Base-by-base conservation (phyloP, 2,113 vertebrate species). In the Dasyurus viverrinus region DNA sequence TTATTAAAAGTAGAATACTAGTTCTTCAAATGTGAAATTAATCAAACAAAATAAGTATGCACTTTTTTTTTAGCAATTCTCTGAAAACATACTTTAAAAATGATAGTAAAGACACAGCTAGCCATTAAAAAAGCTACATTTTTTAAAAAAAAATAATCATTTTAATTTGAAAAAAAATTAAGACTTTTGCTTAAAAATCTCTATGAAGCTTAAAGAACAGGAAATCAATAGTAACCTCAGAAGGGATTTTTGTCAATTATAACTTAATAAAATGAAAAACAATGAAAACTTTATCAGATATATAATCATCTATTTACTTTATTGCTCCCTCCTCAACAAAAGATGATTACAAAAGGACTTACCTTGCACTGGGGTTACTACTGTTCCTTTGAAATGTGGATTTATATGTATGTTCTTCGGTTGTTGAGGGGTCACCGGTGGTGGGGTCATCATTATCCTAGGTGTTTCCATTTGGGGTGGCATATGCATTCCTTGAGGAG, bases 361-460 rank as follows among this genome's bases (percentile, higher is more conserved):
- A 99, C 99, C 99, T 99, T 99, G 99, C 1, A 99, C 99, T 46
- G 99, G 99, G 0, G 99, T 98, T 92, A 99, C 99, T 36, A 99
- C 98, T 0, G 99, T 99, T 55, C 99, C 99, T 98, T 99, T 99
- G 98, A 99, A 99, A 98, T 99, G 99, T 0, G 99, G 99, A 96
- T 99, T 99, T 97, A 99, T 99, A 98, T 99, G 99, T 94, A 99
- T 99, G 97, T 99, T 99, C 98, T 99, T 99, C 92, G 99, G 99
- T 96, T 99, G 99, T 84, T 99, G 99, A 11, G 98, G 98, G 89
- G 99, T 98, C 97, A 98, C 98, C 8, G 99, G 98, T 2, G 99
- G 99, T 0, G 99, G 98, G 60, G 99, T 99, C 98, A 98, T 99
- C 98, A 99, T 99, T 97, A 99, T 98, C 89, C 99, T 98, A 6